phyloP scores from a whole-genome alignment of 2,888 invertebrate species.

The Ormyrus thymus region DNA sequence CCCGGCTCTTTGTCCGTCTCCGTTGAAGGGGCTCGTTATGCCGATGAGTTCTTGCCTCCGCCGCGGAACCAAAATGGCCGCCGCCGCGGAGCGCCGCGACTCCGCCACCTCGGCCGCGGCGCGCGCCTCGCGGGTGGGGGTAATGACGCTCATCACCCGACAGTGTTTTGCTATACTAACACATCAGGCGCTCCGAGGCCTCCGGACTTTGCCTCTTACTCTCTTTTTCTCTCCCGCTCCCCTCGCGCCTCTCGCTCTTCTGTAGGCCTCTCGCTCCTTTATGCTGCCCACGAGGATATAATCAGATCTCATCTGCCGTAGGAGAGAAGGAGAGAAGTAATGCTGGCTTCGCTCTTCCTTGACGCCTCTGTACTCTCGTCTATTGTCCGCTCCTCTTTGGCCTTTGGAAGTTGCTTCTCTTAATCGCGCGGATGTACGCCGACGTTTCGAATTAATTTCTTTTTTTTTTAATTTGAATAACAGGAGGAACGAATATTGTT shows the following conservation, averaged over 20 bases:
- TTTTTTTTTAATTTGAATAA: no score
- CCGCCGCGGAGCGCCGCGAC: slow-evolving; percentile 69
- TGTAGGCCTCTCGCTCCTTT: neutral
- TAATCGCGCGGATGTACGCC: no score
- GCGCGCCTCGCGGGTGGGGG: slow-evolving; percentile 63
- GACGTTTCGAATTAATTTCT: no score
- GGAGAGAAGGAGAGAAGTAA: neutral
- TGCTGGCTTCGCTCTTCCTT: neutral
- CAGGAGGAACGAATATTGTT: no score
- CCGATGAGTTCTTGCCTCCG: slow-evolving; percentile 1
- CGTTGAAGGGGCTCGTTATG: neutral
- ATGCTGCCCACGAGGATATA: neutral
- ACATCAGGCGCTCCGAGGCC: slow-evolving; percentile 59
- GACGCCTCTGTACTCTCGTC: slow-evolving; percentile 16
- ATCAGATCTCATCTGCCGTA: slow-evolving; percentile 5
- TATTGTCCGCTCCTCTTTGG: neutral
- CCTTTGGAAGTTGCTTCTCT: no score
- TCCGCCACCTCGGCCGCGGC: slow-evolving; percentile 16
- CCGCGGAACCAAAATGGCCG: slow-evolving; percentile 72
- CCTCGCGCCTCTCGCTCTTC: neutral
- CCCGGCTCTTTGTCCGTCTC: neutral
- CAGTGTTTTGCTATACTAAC: slow-evolving; percentile 74
- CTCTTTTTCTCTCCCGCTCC: neutral
- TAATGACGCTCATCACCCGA: slow-evolving; percentile 74
- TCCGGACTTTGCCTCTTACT: slow-evolving; percentile 47